A percentile compares a stretch with the other conserved stretches of the same genome.
phyloP scores from a whole-genome alignment of 1,140 invertebrate genomes.

The Melitaea cinxia region DNA sequence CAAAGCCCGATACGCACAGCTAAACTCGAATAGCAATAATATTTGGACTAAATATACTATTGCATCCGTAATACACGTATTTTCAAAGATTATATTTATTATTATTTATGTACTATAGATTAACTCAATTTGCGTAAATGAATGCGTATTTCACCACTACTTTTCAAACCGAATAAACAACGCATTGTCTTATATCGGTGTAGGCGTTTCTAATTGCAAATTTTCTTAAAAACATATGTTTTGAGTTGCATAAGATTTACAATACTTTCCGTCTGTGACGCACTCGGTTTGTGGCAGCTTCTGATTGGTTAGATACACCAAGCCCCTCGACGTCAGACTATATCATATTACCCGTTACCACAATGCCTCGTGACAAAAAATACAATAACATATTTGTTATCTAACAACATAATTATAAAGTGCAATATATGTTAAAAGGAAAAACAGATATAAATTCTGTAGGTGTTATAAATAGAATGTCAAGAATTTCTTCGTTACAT shows the following conservation, averaged over 20 bases:
- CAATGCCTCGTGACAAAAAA: conserved; percentile 43
- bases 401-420: background rate
- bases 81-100: background rate
- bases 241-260: conserved; percentile 23
- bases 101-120: background rate
- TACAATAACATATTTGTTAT: background rate
- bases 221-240: conserved; percentile 25
- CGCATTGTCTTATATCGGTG: background rate
- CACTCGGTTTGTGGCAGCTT: conserved; percentile 43
- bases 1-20: conserved; percentile 2
- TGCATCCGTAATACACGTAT: conserved; percentile 24
- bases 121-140: background rate
- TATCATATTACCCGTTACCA: conserved; percentile 37
- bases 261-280: conserved; percentile 52
- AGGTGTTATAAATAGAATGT: background rate
- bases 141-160: background rate
- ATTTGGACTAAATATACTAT: conserved; percentile 15
- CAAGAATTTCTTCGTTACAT: conserved; percentile 4
- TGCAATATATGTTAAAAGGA: too few relatives aligned
- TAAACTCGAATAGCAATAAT: background rate
- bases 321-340: conserved; percentile 64
- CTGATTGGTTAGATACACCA: conserved; percentile 62
- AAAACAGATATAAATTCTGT: too few relatives aligned
- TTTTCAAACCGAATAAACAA: conserved; percentile 15
- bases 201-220: conserved; percentile 21